Evolutionary conservation across 2,113 vertebrate genomes (phyloP), one percentile per base, ranked within the genome.

Genomic region (Antechinus stuartii): DNA sequence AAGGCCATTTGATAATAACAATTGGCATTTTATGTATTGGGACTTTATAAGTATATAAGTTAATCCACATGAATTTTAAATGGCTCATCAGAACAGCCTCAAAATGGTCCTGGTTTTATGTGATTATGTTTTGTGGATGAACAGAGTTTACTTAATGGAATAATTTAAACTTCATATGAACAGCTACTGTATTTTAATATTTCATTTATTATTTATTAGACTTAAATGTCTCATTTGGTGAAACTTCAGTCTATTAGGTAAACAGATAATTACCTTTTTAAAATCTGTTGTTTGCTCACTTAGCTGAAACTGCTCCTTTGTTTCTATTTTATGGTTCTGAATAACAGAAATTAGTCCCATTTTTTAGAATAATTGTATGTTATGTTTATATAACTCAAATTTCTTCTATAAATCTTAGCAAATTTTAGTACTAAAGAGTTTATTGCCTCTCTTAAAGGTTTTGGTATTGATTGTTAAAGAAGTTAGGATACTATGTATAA

Each of bases 161-260:
- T 94, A 97, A 97, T 97, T 96, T 97, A 97, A 97, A 94, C 93
- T 97, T 84, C 68, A 84, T 97, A 95, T 91, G 96, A 97, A 96
- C 94, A 94, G 46, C 92, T 96, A 90, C 96, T 98, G 97, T 97
- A 97, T 97, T 97, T 98, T 93, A 96, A 95, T 97, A 96, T 97
- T 98, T 98, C 97, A 95, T 97, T 95, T 97, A 96, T 98, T 98
- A 97, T 98, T 98, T 97, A 98, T 97, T 97, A 97, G 93, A 92
- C 92, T 97, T 97, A 97, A 98, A 98, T 98, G 96, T 97, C 97
- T 98, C 95, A 98, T 97, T 98, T 97, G 95, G 95, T 97, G 84
- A 93, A 98, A 97, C 94, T 97, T 96, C 92, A 97, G 95, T 97
- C 95, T 97, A 97, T 97, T 97, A 97, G 95, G 97, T 96, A 97